Evolutionary conservation across 2,888 invertebrate genomes (phyloP), one percentile per base, ranked within the genome.

Genomic region (Drosophila setosimentum): DNA sequence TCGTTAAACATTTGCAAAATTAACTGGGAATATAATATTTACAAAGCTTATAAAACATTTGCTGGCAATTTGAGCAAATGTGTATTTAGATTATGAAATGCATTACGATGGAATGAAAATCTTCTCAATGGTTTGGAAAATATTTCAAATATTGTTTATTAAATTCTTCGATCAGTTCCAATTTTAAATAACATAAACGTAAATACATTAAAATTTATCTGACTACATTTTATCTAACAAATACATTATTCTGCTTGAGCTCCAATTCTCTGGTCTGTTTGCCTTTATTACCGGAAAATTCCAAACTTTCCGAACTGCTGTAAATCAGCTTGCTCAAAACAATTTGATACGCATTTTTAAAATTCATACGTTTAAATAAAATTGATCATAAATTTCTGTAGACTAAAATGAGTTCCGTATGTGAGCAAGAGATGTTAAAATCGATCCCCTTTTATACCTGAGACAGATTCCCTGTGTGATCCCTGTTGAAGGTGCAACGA

Each of bases 211-310:
- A 10, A n/a, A 62, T 21, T n/a, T 33, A 29, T 33, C 13, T 24
- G 30, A 24, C 24, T 1, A 1, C n/a, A n/a, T 29, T 24, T 4
- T 40, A 49, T 35, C 35, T 21, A 32, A 60, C 24, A 42, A 49
- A 30, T 11, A 59, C 7, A 18, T 50, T 30, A 51, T 60, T 70
- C 51, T 64, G 76, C 74, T 42, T 70, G 64, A 64, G 42, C 60
- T 57, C 50, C 51, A 37, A 45, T 69, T 50, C 62, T 55, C n/a
- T 69, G 58, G 33, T 57, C 68, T 68, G 68, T 50, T 68, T 68
- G n/a, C 68, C 2, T 57, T 68, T 42, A 21, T 40, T 42, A 21
- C 27, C 50, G 68, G 49, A 21, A 42, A 57, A 68, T 68, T 35
- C 68, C 68, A 35, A 18, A 33, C 29, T 33, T 27, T 50, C 16